Percentiles rank a stretch among this genome's conserved stretches.
Evolutionary conservation across 2,888 invertebrate species (phyloP).

Genomic region (Ophonus ardosiacus): DNA sequence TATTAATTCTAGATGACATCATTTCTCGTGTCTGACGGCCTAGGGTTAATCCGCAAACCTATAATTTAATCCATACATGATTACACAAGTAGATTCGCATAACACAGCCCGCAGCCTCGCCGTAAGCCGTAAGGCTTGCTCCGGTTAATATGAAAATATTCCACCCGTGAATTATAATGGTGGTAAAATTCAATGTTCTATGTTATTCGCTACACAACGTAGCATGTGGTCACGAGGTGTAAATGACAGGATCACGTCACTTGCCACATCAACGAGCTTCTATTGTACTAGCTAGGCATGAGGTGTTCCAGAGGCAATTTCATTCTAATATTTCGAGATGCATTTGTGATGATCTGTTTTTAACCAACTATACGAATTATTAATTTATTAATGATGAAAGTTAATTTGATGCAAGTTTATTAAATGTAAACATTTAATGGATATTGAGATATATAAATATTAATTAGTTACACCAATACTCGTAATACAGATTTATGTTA

Average conservation of each 20-base stretch:
- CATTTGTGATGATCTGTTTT: neutral
- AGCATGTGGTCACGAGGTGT: slow-evolving; percentile 45
- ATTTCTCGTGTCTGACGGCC: too few species aligned
- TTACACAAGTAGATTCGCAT: slow-evolving; percentile 24
- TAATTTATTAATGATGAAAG: neutral
- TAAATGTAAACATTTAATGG: neutral
- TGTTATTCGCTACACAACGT: slow-evolving; percentile 20
- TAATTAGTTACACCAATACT: neutral
- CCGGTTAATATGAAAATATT: slow-evolving; percentile 39
- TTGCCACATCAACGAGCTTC: slow-evolving; percentile 29
- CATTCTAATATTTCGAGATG: neutral
- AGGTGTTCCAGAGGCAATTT: neutral
- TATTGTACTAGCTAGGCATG: neutral
- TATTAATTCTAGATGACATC: too few species aligned
- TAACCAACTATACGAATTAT: neutral
- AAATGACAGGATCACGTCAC: slow-evolving; percentile 49
- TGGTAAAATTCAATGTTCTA: slow-evolving; percentile 7
- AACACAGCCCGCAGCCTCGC: neutral
- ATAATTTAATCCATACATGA: slow-evolving; percentile 43
- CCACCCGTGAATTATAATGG: slow-evolving; percentile 10
- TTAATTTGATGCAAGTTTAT: neutral
- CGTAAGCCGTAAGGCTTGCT: neutral
- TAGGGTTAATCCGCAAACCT: too few species aligned
- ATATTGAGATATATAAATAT: neutral
- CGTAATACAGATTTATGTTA: neutral